These are phyloP conservation scores for Limenitis camilla DNA, from an alignment of 2,888 invertebrate genomes.

Conservation along the genomic window DNA sequence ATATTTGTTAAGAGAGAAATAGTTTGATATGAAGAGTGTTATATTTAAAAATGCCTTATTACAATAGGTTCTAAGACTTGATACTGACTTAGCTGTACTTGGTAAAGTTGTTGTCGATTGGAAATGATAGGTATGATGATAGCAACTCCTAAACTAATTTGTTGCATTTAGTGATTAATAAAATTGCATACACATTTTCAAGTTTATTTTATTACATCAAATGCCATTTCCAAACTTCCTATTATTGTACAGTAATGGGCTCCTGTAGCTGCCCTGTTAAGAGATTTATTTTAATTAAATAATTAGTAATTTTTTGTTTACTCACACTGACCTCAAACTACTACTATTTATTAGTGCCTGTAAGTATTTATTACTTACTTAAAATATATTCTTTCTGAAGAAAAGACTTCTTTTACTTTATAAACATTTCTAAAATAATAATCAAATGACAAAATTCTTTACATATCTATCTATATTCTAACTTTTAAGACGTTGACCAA, in stretches of 20 bases:
- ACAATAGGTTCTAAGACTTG: slow-evolving; percentile 70
- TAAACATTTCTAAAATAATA: too few species aligned
- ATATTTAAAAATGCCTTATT: slow-evolving; percentile 74
- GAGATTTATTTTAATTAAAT: too few species aligned
- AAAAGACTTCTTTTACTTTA: too few species aligned
- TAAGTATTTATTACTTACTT: too few species aligned
- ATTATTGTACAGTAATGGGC: neutral
- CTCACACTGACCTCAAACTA: too few species aligned
- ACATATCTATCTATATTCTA: too few species aligned
- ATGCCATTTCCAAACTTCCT: neutral
- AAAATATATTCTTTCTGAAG: too few species aligned
- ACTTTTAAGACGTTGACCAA: too few species aligned
- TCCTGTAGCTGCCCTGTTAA: neutral
- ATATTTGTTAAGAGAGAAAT: slow-evolving; percentile 57
- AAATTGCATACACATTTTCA: slow-evolving; percentile 72
- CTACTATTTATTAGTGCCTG: too few species aligned
- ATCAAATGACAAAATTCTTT: too few species aligned
- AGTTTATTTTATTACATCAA: slow-evolving; percentile 16
- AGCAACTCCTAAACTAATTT: slow-evolving; percentile 67
- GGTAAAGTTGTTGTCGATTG: slow-evolving; percentile 55
- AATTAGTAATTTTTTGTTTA: too few species aligned
- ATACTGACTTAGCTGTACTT: slow-evolving; percentile 69
- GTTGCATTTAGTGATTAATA: slow-evolving; percentile 74
- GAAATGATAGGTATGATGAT: slow-evolving; percentile 49
- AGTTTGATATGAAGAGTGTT: slow-evolving; percentile 71